phyloP scores from a whole-genome alignment of 2,113 vertebrate genomes.

The Ia io region DNA sequence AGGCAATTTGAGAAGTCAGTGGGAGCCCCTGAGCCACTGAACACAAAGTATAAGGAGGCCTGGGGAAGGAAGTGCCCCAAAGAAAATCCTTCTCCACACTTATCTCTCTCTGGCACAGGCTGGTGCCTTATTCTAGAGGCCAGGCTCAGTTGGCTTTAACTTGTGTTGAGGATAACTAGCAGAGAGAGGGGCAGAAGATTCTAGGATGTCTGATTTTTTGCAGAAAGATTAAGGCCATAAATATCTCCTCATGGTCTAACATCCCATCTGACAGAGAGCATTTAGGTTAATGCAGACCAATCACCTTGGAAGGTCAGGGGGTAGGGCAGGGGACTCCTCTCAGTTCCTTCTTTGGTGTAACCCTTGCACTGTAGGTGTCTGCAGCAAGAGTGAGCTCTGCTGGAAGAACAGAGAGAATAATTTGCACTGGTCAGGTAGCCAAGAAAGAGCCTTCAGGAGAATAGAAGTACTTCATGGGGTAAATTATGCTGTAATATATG shows the following conservation, averaged over 20 bases:
- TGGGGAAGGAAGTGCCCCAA: not conserved
- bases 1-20: not conserved
- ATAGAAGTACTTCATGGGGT: not conserved
- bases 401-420: not conserved
- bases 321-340: accelerated
- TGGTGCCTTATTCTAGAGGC: not conserved
- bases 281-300: not conserved
- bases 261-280: not conserved
- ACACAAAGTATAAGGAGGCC: not conserved
- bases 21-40: not conserved
- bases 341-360: not conserved
- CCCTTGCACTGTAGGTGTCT: not conserved
- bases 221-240: not conserved
- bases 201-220: not conserved
- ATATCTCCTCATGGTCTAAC: not conserved
- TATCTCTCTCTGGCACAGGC: not conserved
- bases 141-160: not conserved
- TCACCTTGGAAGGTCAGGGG: not conserved
- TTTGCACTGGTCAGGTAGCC: not conserved
- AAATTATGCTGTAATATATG: not conserved
- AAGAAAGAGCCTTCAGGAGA: not conserved
- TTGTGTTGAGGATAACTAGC: not conserved
- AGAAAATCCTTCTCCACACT: not conserved
- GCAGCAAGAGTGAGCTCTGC: not conserved
- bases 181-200: not conserved